Conservation (phyloP, 2,888 invertebrate species). For the Melanostoma mellinum region DNA sequence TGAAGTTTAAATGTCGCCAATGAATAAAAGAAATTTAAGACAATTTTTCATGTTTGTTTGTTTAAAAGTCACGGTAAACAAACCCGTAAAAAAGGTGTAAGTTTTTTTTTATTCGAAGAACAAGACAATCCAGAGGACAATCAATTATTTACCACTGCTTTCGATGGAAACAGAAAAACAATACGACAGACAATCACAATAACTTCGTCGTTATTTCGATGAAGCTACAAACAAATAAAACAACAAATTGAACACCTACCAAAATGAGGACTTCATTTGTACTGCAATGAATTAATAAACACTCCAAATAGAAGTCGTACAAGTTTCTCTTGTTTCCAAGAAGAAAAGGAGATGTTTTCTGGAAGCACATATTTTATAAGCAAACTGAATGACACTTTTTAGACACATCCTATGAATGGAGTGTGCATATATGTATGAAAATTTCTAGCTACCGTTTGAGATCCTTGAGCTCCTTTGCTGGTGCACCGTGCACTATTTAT, state of each 20-base stretch:
- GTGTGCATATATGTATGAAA: constrained; percentile 62
- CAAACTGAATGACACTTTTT: constrained; percentile 64
- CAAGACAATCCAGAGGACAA: too few species aligned
- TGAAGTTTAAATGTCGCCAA: too few species aligned
- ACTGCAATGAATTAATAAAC: constrained; percentile 64
- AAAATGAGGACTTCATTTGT: constrained; percentile 64
- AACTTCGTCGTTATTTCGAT: constrained; percentile 36
- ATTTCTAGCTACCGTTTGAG: neutral
- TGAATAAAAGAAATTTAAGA: too few species aligned
- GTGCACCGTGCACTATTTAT: constrained; percentile 48
- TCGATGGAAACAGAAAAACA: too few species aligned
- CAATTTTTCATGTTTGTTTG: too few species aligned
- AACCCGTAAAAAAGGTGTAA: too few species aligned
- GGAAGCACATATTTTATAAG: constrained; percentile 46
- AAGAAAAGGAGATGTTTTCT: neutral
- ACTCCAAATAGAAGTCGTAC: constrained; percentile 2
- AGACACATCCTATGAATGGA: constrained; percentile 65
- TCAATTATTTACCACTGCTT: too few species aligned
- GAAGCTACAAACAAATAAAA: constrained; percentile 35
- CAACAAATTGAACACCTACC: constrained; percentile 68
- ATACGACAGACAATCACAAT: too few species aligned
- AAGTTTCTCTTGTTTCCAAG: constrained; percentile 8
- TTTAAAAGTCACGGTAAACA: too few species aligned
- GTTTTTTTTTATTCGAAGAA: too few species aligned
- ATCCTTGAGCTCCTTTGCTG: constrained; percentile 11